Percentiles rank a stretch among this genome's conserved stretches.
These are phyloP conservation scores for Zootermopsis nevadensis DNA, from an alignment of 2,888 invertebrate genomes.

Conservation along the genomic window DNA sequence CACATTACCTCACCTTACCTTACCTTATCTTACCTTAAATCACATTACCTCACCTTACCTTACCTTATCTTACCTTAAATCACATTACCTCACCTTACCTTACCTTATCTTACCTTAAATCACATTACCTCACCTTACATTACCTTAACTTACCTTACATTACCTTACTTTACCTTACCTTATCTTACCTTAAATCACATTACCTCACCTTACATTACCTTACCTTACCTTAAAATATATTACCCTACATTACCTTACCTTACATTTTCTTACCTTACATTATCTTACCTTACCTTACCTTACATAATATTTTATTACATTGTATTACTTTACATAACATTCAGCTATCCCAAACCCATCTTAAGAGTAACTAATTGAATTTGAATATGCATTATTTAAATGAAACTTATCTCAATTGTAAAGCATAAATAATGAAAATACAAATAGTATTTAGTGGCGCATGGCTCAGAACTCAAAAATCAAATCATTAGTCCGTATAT, in stretches of 20 bases:
- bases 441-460: too few relatives aligned
- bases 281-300: background rate
- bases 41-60: background rate
- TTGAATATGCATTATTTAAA: too few relatives aligned
- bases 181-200: background rate
- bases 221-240: background rate
- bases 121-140: background rate
- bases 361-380: too few relatives aligned
- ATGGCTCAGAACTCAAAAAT: too few relatives aligned
- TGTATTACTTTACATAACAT: too few relatives aligned
- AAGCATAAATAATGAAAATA: too few relatives aligned
- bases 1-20: too few relatives aligned
- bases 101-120: background rate
- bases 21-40: too few relatives aligned
- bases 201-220: background rate
- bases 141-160: background rate
- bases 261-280: background rate
- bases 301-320: too few relatives aligned
- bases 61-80: background rate
- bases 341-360: too few relatives aligned
- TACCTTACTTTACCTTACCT: background rate
- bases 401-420: too few relatives aligned
- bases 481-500: too few relatives aligned
- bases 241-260: background rate
- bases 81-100: background rate